Conservation (phyloP, 2,888 invertebrate species). For the Ypsolopha scabrella region DNA sequence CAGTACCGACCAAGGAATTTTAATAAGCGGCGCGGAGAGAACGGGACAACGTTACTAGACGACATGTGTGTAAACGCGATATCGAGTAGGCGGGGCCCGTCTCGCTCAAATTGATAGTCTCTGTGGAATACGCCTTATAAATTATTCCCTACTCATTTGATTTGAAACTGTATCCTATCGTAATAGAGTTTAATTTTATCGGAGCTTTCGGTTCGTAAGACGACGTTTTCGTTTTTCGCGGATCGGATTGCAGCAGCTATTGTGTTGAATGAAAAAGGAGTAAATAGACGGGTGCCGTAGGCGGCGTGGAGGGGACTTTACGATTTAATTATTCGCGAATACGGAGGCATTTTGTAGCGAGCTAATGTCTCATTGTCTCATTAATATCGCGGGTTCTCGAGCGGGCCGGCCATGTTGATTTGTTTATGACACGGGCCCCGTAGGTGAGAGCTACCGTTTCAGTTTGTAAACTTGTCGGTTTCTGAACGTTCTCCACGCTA, state of each 20-base stretch:
- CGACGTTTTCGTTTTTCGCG: constrained; percentile 38
- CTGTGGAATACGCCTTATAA: constrained; percentile 60
- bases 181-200: constrained; percentile 18
- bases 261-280: constrained; percentile 71
- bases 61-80: constrained; percentile 66
- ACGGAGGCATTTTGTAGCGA: constrained; percentile 70
- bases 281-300: constrained; percentile 65
- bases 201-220: constrained; percentile 18
- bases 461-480: constrained; percentile 19
- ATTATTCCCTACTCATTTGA: constrained; percentile 13
- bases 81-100: constrained; percentile 64
- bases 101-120: constrained; percentile 67
- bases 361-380: constrained; percentile 71
- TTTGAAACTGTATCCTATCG: constrained; percentile 15
- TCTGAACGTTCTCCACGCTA: constrained; percentile 1
- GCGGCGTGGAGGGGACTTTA: constrained; percentile 68
- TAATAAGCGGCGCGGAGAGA: constrained; percentile 66
- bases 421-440: constrained; percentile 59
- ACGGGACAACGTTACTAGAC: constrained; percentile 53
- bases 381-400: constrained; percentile 51
- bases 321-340: constrained; percentile 71
- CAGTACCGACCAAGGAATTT: constrained; percentile 64
- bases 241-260: constrained; percentile 64
- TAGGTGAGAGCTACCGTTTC: constrained; percentile 35
- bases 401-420: constrained; percentile 67